These are phyloP conservation scores for Aspidiotus destructor DNA, from an alignment of 2,888 invertebrate species.

Conservation along the genomic window DNA sequence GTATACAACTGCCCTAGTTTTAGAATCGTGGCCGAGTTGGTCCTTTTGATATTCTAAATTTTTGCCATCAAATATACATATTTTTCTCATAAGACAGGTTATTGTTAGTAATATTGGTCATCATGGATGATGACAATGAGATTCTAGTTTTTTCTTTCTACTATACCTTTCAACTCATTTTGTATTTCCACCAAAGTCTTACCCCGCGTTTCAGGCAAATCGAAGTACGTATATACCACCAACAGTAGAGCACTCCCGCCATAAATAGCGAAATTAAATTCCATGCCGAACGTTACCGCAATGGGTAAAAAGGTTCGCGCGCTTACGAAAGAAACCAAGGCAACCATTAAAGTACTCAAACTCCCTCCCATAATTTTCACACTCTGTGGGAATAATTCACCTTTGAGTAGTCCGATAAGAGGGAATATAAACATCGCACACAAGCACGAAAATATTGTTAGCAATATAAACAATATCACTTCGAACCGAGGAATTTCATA, in stretches of 20 bases:
- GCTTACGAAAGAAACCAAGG: constrained; percentile 9
- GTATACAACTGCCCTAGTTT: no score
- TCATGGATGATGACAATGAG: no score
- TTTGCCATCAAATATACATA: no score
- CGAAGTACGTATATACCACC: constrained; percentile 12
- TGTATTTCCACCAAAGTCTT: constrained; percentile 19
- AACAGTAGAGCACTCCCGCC: neutral
- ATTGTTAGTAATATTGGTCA: no score
- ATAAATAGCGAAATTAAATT: constrained; percentile 12
- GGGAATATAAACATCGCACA: constrained; percentile 1
- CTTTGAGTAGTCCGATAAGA: constrained; percentile 4
- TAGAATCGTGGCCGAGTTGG: no score
- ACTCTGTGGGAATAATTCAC: constrained; percentile 19
- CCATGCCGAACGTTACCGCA: neutral
- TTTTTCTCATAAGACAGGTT: no score
- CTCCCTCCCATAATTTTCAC: constrained; percentile 11
- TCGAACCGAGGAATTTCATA: neutral
- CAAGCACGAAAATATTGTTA: constrained; percentile 3
- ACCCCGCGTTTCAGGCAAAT: constrained; percentile 11
- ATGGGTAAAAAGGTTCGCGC: constrained; percentile 9
- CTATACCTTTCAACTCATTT: neutral
- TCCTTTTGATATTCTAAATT: no score
- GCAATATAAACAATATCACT: constrained; percentile 17
- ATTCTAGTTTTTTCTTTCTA: no score
- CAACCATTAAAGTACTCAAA: neutral